Base-by-base conservation (phyloP, 2,797 vertebrate genomes). In the Myioborus melanocephalus region DNA sequence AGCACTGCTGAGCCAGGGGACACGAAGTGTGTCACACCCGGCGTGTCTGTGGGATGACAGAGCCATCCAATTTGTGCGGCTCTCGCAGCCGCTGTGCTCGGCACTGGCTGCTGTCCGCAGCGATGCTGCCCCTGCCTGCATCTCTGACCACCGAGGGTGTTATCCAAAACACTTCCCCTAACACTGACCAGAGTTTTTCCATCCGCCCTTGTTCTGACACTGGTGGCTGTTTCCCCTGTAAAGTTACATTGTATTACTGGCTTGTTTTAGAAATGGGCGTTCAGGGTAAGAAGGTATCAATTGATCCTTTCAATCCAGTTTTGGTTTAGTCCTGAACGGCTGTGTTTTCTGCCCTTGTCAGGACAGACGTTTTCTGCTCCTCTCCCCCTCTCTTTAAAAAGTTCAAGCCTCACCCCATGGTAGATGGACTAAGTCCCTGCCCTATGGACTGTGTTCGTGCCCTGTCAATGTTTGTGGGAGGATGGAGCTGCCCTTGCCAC, bases 141-240 rank as follows among this genome's bases (percentile, higher is more conserved):
- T 9, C 77, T 35, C 34, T 15, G 66, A 52, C 46, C 12, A 1
- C n/a, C 5, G 3, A 18, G 3, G 10, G 0, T 7, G 26, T 8
- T 14, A 5, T 0, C 16, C 60, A 20, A 30, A 57, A n/a, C 47
- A 0, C 30, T 57, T 32, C 32, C 10, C 23, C 0, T 23, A 22
- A 20, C 13, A 1, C 22, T 19, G 27, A n/a, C 23, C 24, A 0
- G 34, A 6, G 5, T 16, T 47, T 35, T 37, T 5, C 1, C 26
- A 13, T 16, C 35, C 3, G 14, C 27, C 22, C 30, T 35, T 30
- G 16, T 14, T 35, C 28, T 32, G 50, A 32, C 39, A 2, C 37
- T 3, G 32, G 2, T 11, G 7, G 1, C 13, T 10, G 6, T 53
- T 84, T 26, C 35, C 5, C 0, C 22, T 14, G 8, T 14, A 9